phyloP scores from a whole-genome alignment of 2,113 vertebrate species.

The Halcyon malimbica region DNA sequence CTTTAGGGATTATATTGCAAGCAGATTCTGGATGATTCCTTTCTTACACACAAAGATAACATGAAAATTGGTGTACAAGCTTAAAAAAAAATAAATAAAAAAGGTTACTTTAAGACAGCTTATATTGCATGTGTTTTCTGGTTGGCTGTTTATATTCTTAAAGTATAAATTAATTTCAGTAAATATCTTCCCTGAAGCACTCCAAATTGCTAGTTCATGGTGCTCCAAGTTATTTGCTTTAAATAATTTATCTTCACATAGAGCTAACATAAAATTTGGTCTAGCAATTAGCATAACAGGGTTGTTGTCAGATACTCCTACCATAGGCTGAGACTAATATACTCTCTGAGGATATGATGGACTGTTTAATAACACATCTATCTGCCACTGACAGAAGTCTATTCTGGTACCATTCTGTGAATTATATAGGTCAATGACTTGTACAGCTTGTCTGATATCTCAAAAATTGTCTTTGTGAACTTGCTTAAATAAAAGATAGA shows the following conservation, averaged over 20 bases:
- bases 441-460: conserved; percentile 10
- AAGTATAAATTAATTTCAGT: conserved; percentile 37
- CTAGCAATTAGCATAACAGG: conserved; percentile 20
- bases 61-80: background rate
- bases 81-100: conserved; percentile 6
- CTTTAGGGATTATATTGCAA: background rate
- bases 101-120: background rate
- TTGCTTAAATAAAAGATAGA: background rate
- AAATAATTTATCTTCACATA: conserved; percentile 34
- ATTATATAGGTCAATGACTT: conserved; percentile 24
- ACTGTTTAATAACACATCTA: conserved; percentile 8
- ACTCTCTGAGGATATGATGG: background rate
- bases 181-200: background rate
- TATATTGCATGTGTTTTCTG: background rate
- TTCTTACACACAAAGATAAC: background rate
- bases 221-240: conserved; percentile 24
- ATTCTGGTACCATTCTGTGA: background rate
- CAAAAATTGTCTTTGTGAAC: background rate
- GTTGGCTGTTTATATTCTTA: background rate
- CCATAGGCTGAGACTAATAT: background rate
- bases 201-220: background rate
- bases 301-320: background rate
- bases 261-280: conserved; percentile 1
- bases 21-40: background rate
- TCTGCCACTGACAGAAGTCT: conserved; percentile 10